Conservation (phyloP, 2,888 invertebrate genomes). For the Erebia aethiops region DNA sequence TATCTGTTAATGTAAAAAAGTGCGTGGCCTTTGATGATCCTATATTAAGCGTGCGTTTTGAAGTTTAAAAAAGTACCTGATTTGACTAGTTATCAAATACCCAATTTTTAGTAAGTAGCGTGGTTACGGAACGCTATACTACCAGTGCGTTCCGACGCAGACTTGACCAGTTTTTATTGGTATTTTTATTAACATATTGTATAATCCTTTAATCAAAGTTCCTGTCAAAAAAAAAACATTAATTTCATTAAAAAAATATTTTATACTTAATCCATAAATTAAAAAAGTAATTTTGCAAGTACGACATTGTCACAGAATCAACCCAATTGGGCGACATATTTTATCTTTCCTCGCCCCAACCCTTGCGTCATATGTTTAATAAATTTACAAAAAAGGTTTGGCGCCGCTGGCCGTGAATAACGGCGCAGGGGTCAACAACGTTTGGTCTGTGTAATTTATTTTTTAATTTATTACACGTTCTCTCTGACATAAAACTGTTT, state of each 20-base stretch:
- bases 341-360: slow-evolving; percentile 14
- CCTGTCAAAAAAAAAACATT: too few relatives aligned
- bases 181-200: background rate
- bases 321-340: slow-evolving; percentile 14
- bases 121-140: too few relatives aligned
- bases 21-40: too few relatives aligned
- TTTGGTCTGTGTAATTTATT: slow-evolving; percentile 52
- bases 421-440: slow-evolving; percentile 53
- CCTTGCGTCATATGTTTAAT: slow-evolving; percentile 48
- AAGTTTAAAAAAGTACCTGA: too few relatives aligned
- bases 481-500: slow-evolving; percentile 43
- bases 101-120: too few relatives aligned
- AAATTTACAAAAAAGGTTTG: slow-evolving; percentile 58
- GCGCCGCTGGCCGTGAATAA: slow-evolving; percentile 53
- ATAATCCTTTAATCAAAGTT: too few relatives aligned
- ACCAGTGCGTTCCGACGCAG: too few relatives aligned
- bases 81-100: too few relatives aligned
- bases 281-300: slow-evolving; percentile 12
- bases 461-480: slow-evolving; percentile 47
- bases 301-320: slow-evolving; percentile 6
- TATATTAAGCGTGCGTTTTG: too few relatives aligned
- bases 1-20: too few relatives aligned
- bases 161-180: too few relatives aligned
- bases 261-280: background rate
- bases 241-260: background rate